Conservation (phyloP, 2,888 invertebrate species). For the Thecophora atra region DNA sequence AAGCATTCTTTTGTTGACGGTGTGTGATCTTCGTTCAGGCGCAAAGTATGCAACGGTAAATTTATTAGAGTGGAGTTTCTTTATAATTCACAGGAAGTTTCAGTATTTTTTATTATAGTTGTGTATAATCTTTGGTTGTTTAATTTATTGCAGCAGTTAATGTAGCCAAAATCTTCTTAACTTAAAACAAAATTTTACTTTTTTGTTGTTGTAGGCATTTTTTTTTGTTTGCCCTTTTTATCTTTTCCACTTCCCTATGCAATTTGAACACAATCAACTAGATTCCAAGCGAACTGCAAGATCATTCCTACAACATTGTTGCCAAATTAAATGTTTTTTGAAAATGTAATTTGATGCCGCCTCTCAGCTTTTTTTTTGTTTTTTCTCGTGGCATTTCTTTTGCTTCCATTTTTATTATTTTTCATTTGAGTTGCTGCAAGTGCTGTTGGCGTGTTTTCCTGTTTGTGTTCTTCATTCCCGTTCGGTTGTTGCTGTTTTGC, state of each 20-base stretch:
- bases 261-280: neutral
- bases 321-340: slow-evolving; percentile 33
- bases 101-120: slow-evolving; percentile 2
- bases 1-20: too few species aligned
- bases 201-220: neutral
- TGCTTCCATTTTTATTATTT: neutral
- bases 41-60: neutral
- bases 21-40: neutral
- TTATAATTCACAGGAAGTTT: neutral
- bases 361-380: neutral
- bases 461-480: neutral
- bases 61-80: neutral
- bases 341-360: slow-evolving; percentile 27
- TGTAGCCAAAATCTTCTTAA: neutral
- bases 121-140: neutral
- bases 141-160: slow-evolving; percentile 2
- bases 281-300: slow-evolving; percentile 1
- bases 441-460: neutral
- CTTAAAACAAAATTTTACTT: slow-evolving; percentile 6
- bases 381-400: neutral
- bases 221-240: neutral
- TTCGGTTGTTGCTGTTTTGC: neutral
- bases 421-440: slow-evolving; percentile 3
- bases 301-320: slow-evolving; percentile 20
- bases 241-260: neutral